These are phyloP conservation scores for Autographa gamma DNA, from an alignment of 2,888 invertebrate genomes.

Conservation along the genomic window DNA sequence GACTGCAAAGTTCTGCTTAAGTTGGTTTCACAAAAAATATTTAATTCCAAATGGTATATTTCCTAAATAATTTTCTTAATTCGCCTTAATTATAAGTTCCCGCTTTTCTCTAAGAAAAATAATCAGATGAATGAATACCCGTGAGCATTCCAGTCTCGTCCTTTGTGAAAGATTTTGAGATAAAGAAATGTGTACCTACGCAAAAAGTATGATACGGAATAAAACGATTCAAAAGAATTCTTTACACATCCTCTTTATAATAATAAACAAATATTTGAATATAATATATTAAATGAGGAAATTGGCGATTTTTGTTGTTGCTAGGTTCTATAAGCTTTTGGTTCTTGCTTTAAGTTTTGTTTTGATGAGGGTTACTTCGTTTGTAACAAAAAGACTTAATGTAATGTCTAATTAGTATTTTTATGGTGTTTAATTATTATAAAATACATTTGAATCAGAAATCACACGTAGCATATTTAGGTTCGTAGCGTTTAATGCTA, in stretches of 20 bases:
- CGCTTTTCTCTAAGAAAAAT: constrained; percentile 75
- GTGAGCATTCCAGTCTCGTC: constrained; percentile 77
- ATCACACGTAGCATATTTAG: no score
- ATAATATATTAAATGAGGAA: constrained; percentile 26
- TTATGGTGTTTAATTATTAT: no score
- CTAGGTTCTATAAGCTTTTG: not conserved
- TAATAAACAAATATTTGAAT: constrained; percentile 41
- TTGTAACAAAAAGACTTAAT: not conserved
- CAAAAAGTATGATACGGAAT: constrained; percentile 73
- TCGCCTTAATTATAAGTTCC: constrained; percentile 72
- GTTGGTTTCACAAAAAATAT: constrained; percentile 27
- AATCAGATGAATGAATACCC: constrained; percentile 82
- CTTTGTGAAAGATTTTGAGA: constrained; percentile 81
- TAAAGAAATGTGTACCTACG: constrained; percentile 76
- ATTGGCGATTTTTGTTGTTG: constrained; percentile 2
- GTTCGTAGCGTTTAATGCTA: no score
- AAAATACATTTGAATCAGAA: no score
- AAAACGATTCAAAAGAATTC: constrained; percentile 77
- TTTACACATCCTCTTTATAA: constrained; percentile 70
- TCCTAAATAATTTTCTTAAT: constrained; percentile 51
- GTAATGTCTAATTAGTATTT: no score
- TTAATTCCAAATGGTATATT: constrained; percentile 31
- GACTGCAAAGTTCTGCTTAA: constrained; percentile 32
- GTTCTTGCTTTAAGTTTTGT: not conserved
- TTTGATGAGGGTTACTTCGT: not conserved